phyloP scores from a whole-genome alignment of 2,888 invertebrate species.

The Osmoderma eremita region DNA sequence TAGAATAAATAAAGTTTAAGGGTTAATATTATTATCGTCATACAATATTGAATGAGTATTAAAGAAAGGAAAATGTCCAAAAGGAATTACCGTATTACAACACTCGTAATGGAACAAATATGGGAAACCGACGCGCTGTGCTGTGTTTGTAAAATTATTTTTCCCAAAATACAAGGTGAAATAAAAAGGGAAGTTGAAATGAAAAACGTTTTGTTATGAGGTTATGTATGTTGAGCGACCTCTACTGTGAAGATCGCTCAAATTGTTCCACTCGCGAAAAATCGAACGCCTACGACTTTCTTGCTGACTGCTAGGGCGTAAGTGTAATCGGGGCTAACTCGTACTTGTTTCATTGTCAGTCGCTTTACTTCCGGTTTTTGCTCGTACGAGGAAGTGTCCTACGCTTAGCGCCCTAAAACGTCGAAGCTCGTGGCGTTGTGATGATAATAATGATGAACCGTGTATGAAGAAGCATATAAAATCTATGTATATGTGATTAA shows the following conservation, averaged over 20 bases:
- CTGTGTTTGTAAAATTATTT: conserved; percentile 57
- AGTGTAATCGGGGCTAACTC: too few species aligned
- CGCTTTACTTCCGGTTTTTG: too few species aligned
- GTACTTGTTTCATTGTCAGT: too few species aligned
- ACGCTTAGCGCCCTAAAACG: neutral
- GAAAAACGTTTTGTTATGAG: conserved; percentile 9
- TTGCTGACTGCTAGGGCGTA: too few species aligned
- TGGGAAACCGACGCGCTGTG: conserved; percentile 62
- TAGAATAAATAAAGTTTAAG: conserved; percentile 27
- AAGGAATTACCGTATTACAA: conserved; percentile 38
- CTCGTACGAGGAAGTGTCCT: neutral
- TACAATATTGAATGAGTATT: conserved; percentile 27
- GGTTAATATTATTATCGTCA: conserved; percentile 28
- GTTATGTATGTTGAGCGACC: neutral
- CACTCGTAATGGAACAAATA: conserved; percentile 42
- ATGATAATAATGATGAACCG: conserved; percentile 25
- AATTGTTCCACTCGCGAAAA: conserved; percentile 46
- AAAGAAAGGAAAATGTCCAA: neutral
- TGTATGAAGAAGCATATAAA: conserved; percentile 47
- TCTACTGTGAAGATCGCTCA: conserved; percentile 51
- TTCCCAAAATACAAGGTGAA: conserved; percentile 50
- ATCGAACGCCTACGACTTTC: too few species aligned
- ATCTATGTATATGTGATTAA: conserved; percentile 61
- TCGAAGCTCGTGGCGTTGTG: neutral
- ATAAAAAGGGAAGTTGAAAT: conserved; percentile 3